Conservation (phyloP, 2,888 invertebrate species). For the Phasia obesa region DNA sequence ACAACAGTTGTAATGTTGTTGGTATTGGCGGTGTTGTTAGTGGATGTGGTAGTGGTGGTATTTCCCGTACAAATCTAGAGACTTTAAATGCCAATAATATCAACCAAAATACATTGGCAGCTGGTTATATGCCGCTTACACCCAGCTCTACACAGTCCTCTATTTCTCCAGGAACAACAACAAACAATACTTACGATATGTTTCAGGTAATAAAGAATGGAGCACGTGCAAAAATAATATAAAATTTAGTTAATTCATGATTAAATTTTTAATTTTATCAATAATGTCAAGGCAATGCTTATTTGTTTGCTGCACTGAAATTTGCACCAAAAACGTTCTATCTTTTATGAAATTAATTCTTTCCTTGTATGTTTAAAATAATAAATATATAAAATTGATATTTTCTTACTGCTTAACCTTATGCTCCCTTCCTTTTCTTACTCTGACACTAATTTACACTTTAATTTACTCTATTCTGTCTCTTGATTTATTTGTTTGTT, state of each 20-base stretch:
- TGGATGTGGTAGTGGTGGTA: slow-evolving; percentile 51
- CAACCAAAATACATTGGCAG: slow-evolving; percentile 64
- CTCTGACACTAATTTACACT: neutral
- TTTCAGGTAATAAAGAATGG: slow-evolving; percentile 78
- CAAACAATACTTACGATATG: slow-evolving; percentile 79
- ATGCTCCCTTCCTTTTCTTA: slow-evolving; percentile 36
- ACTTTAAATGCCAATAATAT: slow-evolving; percentile 55
- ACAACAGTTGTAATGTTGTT: slow-evolving; percentile 65
- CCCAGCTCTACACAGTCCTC: slow-evolving; percentile 81
- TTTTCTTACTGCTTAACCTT: slow-evolving; percentile 25
- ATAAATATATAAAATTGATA: slow-evolving; percentile 21
- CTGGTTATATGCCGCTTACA: slow-evolving; percentile 79
- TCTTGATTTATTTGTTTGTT: slow-evolving; percentile 40
- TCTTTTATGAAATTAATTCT: neutral
- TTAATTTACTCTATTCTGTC: slow-evolving; percentile 73
- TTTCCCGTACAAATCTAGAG: slow-evolving; percentile 65
- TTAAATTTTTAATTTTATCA: slow-evolving; percentile 15
- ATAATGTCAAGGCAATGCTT: slow-evolving; percentile 24
- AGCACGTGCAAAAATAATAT: neutral
- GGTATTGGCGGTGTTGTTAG: slow-evolving; percentile 52
- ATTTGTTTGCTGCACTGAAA: slow-evolving; percentile 49
- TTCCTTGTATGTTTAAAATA: slow-evolving; percentile 33
- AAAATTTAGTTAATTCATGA: slow-evolving; percentile 12
- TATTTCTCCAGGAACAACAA: slow-evolving; percentile 78
- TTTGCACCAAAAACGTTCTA: slow-evolving; percentile 51